phyloP scores from a whole-genome alignment of 2,113 vertebrate genomes.

The Spermophilus dauricus region DNA sequence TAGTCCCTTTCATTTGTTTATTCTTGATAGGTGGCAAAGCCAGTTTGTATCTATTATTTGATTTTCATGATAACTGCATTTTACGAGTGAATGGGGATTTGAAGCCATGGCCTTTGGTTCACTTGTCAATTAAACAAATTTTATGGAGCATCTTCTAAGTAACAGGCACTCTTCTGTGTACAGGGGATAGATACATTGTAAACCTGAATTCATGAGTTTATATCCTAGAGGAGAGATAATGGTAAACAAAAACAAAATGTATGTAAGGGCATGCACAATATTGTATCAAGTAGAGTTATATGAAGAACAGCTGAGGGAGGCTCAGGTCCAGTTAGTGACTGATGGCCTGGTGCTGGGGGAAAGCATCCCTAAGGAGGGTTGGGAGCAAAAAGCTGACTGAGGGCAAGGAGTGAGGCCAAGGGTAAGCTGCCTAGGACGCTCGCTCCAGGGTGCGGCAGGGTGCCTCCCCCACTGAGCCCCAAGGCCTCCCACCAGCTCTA shows the following conservation, averaged over 20 bases:
- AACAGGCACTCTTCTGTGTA: not conserved
- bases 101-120: not conserved
- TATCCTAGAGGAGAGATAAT: not conserved
- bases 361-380: rapidly evolving
- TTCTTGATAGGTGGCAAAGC: not conserved
- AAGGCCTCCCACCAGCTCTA: not conserved
- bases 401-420: not conserved
- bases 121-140: not conserved
- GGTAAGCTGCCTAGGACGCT: too few species aligned
- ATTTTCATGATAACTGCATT: not conserved
- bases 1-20: not conserved
- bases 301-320: not conserved
- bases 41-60: not conserved
- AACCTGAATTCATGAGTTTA: not conserved
- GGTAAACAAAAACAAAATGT: not conserved
- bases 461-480: rapidly evolving
- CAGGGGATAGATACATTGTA: too few species aligned
- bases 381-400: not conserved
- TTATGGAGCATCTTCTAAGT: not conserved
- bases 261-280: not conserved
- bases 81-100: not conserved
- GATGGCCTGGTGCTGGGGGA: not conserved
- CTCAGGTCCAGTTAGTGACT: rapidly evolving
- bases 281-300: not conserved
- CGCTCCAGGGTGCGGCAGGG: rapidly evolving